A percentile compares a stretch with the other conserved stretches of the same genome.
Evolutionary conservation across 2,113 vertebrate genomes (phyloP).

Genomic region (Ammodytes marinus): DNA sequence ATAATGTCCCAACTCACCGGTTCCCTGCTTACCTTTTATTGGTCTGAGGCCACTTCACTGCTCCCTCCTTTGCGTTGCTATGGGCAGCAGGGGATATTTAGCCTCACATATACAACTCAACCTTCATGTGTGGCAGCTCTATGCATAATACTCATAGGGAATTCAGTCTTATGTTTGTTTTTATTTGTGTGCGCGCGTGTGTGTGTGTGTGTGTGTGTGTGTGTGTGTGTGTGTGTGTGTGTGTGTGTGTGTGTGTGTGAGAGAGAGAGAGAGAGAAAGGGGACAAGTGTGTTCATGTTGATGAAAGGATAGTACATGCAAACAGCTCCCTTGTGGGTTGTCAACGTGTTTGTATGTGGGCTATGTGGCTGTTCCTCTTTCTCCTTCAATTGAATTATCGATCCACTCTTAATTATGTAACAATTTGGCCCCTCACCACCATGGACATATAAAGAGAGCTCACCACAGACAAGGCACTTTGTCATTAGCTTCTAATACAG

Average conservation of each 20-base stretch:
- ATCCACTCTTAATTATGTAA: constrained; percentile 79
- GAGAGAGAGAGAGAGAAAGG: neutral
- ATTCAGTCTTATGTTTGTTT: constrained; percentile 11
- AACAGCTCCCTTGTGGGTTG: constrained; percentile 38
- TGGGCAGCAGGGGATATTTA: constrained; percentile 35
- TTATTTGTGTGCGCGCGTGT: neutral
- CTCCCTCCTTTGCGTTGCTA: constrained; percentile 12
- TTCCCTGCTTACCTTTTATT: constrained; percentile 44
- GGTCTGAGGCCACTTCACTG: constrained; percentile 19
- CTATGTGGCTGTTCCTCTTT: constrained; percentile 43
- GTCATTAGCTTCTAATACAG: constrained; percentile 43
- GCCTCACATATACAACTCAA: constrained; percentile 12
- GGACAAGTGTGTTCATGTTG: neutral
- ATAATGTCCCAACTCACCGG: constrained; percentile 47
- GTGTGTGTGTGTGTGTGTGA: neutral
- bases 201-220: neutral
- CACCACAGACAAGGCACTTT: constrained; percentile 26
- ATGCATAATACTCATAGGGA: neutral
- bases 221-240: neutral
- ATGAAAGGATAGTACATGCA: constrained; percentile 25
- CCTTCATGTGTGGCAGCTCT: constrained; percentile 24
- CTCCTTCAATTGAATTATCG: constrained; percentile 73
- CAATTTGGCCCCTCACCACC: constrained; percentile 41
- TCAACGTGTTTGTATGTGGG: constrained; percentile 60
- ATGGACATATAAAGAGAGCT: constrained; percentile 61